Conservation (phyloP, 1,140 invertebrate species). For the Caligus rogercresseyi region DNA sequence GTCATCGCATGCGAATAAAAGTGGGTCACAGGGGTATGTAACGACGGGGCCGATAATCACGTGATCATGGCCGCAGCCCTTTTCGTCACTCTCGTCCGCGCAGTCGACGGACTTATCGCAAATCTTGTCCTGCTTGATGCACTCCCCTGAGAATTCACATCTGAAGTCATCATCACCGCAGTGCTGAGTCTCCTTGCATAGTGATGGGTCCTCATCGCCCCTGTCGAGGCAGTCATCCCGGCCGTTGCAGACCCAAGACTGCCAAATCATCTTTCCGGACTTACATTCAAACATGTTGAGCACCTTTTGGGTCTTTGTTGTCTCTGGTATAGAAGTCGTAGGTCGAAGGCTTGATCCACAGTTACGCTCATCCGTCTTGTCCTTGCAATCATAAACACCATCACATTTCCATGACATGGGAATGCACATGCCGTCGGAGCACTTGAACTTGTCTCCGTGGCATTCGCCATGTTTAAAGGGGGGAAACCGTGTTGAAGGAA, state of each 20-base stretch:
- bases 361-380: constrained; percentile 41
- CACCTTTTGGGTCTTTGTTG: not conserved
- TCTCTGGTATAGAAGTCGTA: not conserved
- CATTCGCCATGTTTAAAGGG: constrained; percentile 31
- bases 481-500: not conserved
- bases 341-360: not conserved
- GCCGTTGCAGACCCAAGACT: constrained; percentile 54
- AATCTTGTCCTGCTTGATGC: constrained; percentile 29
- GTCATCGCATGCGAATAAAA: constrained; percentile 30
- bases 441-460: constrained; percentile 42
- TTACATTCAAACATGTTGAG: constrained; percentile 33
- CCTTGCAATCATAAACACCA: constrained; percentile 41
- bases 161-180: constrained; percentile 28
- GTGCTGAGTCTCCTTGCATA: constrained; percentile 21
- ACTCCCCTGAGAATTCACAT: constrained; percentile 29
- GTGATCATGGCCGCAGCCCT: constrained; percentile 8
- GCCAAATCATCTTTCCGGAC: constrained; percentile 48
- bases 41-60: not conserved
- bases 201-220: constrained; percentile 43
- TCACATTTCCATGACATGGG: constrained; percentile 39
- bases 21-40: not conserved
- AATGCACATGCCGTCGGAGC: constrained; percentile 43
- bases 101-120: constrained; percentile 33
- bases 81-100: constrained; percentile 34
- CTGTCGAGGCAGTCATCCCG: constrained; percentile 51